Base-by-base conservation (phyloP, 1,140 invertebrate species). In the Hydropsyche tenuis region DNA sequence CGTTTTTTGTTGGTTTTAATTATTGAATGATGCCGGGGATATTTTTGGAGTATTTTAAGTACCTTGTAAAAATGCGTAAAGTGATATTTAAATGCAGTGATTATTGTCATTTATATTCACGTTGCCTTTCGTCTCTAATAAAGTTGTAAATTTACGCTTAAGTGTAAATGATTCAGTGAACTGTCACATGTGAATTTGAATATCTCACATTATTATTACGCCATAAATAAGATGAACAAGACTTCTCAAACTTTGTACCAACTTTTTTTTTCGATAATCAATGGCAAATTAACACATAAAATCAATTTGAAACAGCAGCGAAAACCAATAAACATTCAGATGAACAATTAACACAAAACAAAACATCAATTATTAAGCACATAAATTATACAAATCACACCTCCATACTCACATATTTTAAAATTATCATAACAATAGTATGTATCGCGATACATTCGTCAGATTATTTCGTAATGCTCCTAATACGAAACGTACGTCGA, bases 141-240 rank as follows among this genome's bases (percentile, higher is more conserved):
- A 53, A 70, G 69, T 70, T 70, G 51, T 70, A 70, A 70, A 70
- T 48, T 30, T 53, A 53, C 48, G 23, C 30, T 60, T 30, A 30
- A 42, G 45, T 70, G 53, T 60, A 70, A 70, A 70, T 70, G 53
- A 70, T 56, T 70, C 69, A 70, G 20, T 22, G 56, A 60, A 60
- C 11, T 60, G 56, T 60, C 56, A 27, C 23, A 60, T 14, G n/a
- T 25, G 56, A 60, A 60, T 60, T 60, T 60, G 12, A 60, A 60
- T 60, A 60, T 60, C 22, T 14, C 23, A 60, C 23, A 60, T 60
- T 60, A 53, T 60, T 56, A 25, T 20, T 56, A 53, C 53, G 22
- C 23, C 51, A 42, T 53, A 53, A 18, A 27, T 30, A 56, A 22
- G 16, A 11, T 22, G 11, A 25, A n/a, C 16, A 14, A 16, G 18